Evolutionary conservation across 2,888 invertebrate genomes (phyloP), one percentile per base, ranked within the genome.

Genomic region (Aphodius granarius): DNA sequence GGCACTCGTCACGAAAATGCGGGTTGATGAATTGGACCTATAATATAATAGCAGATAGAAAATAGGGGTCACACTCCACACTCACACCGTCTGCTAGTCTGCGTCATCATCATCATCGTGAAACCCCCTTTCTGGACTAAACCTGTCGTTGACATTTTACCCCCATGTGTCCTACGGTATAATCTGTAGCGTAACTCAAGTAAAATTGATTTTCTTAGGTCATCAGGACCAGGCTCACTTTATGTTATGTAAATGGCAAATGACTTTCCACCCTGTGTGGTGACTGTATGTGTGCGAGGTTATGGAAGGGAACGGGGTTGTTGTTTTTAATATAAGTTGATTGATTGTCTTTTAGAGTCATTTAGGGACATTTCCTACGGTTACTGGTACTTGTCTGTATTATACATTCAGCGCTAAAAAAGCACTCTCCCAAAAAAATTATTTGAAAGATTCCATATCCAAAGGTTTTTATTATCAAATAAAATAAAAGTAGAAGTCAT

Each of bases 151-250:
- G 73, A 73, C 73, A 73, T 73, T 73, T 66, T 43, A 43, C 43
- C 43, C 43, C 43, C 13, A 43, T 43, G 43, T 43, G 43, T 43
- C 43, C 9, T 43, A 43, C 43, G 43, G 43, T 43, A n/a, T n/a
- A 43, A 43, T 43, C 43, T 43, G 43, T 43, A 43, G 43, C 43
- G 43, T 9, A 43, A 43, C 43, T 43, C 43, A 43, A 43, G 43
- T 19, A 73, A 73, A 73, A 73, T 73, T 73, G 73, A 73, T 73
- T 66, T 73, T 62, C 66, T 73, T 73, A 73, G 66, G 73, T 66
- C 73, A 73, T 73, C 73, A 73, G 43, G 66, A 20, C 15, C 18
- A 63, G 43, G 20, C 43, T 43, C 72, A 13, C 17, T 43, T 43
- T 43, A 3, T 43, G n/a, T 71, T 65, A 19, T 73, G 43, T 62